A percentile compares a stretch with the other conserved stretches of the same genome.
Evolutionary conservation across 53 echinoderm and acorn worm species (phyloP).

Genomic region (Pentamera pediparva): DNA sequence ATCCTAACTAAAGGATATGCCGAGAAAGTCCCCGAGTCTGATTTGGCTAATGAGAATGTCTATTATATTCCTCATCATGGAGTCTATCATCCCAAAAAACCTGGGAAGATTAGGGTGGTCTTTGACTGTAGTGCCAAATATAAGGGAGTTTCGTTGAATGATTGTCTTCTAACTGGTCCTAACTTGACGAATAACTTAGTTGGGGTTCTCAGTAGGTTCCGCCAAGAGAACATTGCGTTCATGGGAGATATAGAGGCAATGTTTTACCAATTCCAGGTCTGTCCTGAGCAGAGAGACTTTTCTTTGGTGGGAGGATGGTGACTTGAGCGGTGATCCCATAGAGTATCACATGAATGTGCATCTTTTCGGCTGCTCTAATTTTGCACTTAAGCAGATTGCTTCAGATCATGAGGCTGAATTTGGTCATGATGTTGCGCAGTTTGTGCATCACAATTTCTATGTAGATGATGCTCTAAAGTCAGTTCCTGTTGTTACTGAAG

Average conservation of each 20-base stretch:
- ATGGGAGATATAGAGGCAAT: slow-evolving; percentile 20
- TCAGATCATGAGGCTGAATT: neutral
- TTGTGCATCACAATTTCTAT: slow-evolving; percentile 33
- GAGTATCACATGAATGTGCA: slow-evolving; percentile 6
- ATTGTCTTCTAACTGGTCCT: neutral
- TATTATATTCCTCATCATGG: neutral
- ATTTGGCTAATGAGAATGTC: neutral
- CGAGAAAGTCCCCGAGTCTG: neutral
- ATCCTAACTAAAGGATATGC: neutral
- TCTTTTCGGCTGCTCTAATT: neutral
- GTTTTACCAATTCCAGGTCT: slow-evolving; percentile 39
- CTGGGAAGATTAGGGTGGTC: neutral
- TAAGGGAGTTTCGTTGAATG: neutral
- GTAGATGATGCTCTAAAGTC: slow-evolving; percentile 60
- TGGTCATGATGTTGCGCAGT: neutral
- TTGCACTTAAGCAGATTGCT: slow-evolving; percentile 10
- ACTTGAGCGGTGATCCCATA: neutral
- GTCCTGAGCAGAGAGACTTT: slow-evolving; percentile 6
- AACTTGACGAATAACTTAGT: slow-evolving; percentile 9
- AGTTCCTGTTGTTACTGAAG: slow-evolving; percentile 31
- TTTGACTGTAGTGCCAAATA: too few species aligned
- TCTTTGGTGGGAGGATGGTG: neutral
- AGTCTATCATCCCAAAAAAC: too few species aligned
- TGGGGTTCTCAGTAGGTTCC: slow-evolving; percentile 28
- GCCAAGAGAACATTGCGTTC: slow-evolving; percentile 25